These are phyloP conservation scores for Maniola hyperantus DNA, from an alignment of 2,888 invertebrate genomes.

Conservation along the genomic window DNA sequence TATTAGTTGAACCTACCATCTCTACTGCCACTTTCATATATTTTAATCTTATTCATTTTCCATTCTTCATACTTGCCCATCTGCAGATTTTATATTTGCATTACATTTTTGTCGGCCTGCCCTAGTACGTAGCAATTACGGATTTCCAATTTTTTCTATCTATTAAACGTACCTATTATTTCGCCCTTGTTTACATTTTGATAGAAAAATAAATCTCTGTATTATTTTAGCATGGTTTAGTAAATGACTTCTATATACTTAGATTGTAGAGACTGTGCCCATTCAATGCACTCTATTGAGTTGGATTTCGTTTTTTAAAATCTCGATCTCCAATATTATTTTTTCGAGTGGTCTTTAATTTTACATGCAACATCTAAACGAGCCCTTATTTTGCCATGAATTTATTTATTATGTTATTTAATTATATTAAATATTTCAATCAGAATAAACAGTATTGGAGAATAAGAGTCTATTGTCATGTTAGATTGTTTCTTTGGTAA, in stretches of 20 bases:
- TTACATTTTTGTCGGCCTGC: constrained; percentile 17
- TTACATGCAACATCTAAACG: neutral
- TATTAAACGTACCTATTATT: neutral
- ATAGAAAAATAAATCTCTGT: neutral
- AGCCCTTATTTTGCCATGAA: too few relatives aligned
- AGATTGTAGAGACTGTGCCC: constrained; percentile 34
- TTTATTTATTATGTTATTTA: neutral
- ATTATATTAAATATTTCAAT: constrained; percentile 5
- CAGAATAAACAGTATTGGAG: constrained; percentile 77
- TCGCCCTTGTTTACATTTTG: neutral
- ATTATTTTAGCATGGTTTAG: constrained; percentile 32
- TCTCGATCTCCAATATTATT: constrained; percentile 75
- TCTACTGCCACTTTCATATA: constrained; percentile 36
- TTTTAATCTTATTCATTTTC: constrained; percentile 35
- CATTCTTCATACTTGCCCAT: constrained; percentile 31
- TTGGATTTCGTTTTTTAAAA: constrained; percentile 36
- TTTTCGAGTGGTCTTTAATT: constrained; percentile 23
- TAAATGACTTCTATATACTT: constrained; percentile 16
- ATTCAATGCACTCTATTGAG: constrained; percentile 39
- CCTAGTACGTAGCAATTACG: constrained; percentile 15
- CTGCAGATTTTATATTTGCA: constrained; percentile 21
- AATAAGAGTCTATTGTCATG: constrained; percentile 79
- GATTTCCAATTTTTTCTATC: neutral
- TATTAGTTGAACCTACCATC: constrained; percentile 42
- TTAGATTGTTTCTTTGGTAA: constrained; percentile 82